Conservation (phyloP, 2,888 invertebrate genomes). For the Lobophora halterata region DNA sequence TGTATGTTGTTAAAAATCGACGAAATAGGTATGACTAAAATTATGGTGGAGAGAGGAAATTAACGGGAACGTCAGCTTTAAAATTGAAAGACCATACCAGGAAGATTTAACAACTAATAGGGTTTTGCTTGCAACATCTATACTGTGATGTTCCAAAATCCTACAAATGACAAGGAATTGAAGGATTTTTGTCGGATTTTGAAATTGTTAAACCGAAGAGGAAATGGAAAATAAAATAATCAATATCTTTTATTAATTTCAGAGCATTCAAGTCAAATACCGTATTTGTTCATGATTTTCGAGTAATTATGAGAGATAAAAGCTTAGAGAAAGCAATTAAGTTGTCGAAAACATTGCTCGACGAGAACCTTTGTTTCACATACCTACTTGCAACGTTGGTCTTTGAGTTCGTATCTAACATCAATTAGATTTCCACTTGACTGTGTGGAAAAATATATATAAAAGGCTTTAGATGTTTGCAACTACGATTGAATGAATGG, state of each 20-base stretch:
- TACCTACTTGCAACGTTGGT: conserved; percentile 34
- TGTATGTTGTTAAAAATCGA: too few relatives aligned
- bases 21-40: too few relatives aligned
- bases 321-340: conserved; percentile 51
- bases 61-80: too few relatives aligned
- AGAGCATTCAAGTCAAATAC: conserved; percentile 6
- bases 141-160: too few relatives aligned
- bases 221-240: conserved; percentile 25
- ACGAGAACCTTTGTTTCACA: conserved; percentile 41
- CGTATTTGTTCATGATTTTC: conserved; percentile 14
- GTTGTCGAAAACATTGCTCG: conserved; percentile 44
- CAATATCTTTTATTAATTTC: too few relatives aligned
- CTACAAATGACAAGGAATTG: too few relatives aligned
- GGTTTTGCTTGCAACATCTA: too few relatives aligned
- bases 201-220: too few relatives aligned
- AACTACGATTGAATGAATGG: background rate
- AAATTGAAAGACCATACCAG: too few relatives aligned
- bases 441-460: conserved; percentile 54
- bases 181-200: too few relatives aligned
- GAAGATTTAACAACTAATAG: too few relatives aligned
- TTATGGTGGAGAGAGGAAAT: too few relatives aligned
- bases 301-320: conserved; percentile 28
- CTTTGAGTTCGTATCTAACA: conserved; percentile 44
- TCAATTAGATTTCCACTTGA: conserved; percentile 62
- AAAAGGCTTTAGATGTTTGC: conserved; percentile 35